Percentiles rank a stretch among this genome's conserved stretches.
phyloP scores from a whole-genome alignment of 2,888 invertebrate species.

The Thyatira batis region DNA sequence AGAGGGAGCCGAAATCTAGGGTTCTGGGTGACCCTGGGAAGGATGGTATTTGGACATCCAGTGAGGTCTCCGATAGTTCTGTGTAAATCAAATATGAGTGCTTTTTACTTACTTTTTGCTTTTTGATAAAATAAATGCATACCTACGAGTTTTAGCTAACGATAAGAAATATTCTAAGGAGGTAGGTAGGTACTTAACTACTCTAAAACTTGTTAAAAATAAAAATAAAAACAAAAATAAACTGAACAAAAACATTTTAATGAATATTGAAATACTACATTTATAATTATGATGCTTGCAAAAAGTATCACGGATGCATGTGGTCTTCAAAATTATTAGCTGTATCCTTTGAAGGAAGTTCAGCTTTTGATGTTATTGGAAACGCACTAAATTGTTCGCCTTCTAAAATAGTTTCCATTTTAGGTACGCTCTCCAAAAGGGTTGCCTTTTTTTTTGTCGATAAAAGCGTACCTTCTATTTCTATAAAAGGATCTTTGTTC shows the following conservation, averaged over 20 bases:
- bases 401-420: conserved; percentile 63
- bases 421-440: conserved; percentile 51
- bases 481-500: conserved; percentile 40
- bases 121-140: too few species aligned
- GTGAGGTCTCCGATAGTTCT: conserved; percentile 52
- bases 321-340: conserved; percentile 15
- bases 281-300: conserved; percentile 8
- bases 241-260: not conserved
- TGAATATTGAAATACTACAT: conserved; percentile 3
- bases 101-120: not conserved
- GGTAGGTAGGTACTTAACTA: too few species aligned
- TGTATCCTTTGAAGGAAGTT: conserved; percentile 12
- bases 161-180: too few species aligned
- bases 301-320: conserved; percentile 6
- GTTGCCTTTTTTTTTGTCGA: conserved; percentile 51
- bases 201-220: conserved; percentile 10
- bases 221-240: not conserved
- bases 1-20: conserved; percentile 17
- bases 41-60: conserved; percentile 53
- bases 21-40: conserved; percentile 49
- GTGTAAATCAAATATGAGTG: conserved; percentile 12
- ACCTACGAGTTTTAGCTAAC: too few species aligned
- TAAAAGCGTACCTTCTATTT: conserved; percentile 36
- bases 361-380: conserved; percentile 1
- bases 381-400: conserved; percentile 22